Conservation (phyloP, 2,888 invertebrate genomes). For the Drosophila mayaguana region DNA sequence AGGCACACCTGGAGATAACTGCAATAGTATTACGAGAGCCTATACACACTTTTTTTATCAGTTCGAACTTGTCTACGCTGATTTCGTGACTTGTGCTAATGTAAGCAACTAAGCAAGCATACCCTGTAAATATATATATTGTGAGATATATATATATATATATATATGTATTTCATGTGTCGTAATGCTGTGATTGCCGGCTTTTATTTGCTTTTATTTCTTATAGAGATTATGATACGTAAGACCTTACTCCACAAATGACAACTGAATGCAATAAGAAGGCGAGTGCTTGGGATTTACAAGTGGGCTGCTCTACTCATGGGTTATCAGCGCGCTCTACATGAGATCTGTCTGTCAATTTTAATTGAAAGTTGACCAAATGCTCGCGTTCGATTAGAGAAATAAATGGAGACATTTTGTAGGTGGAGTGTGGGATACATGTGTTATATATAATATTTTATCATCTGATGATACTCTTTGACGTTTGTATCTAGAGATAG, state of each 20-base stretch:
- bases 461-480: no score
- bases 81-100: slow-evolving; percentile 43
- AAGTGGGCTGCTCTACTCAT: slow-evolving; percentile 20
- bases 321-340: not conserved
- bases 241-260: slow-evolving; percentile 44
- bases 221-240: slow-evolving; percentile 46
- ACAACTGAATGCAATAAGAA: not conserved
- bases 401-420: slow-evolving; percentile 6
- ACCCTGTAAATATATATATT: not conserved
- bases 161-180: slow-evolving; percentile 5
- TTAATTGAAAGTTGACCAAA: not conserved
- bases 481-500: not conserved
- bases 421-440: not conserved
- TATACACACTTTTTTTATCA: slow-evolving; percentile 43
- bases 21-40: slow-evolving; percentile 51
- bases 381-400: not conserved
- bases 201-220: slow-evolving; percentile 41
- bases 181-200: slow-evolving; percentile 31
- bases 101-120: slow-evolving; percentile 33
- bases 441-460: not conserved
- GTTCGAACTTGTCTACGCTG: slow-evolving; percentile 28
- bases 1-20: slow-evolving; percentile 66
- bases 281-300: slow-evolving; percentile 5
- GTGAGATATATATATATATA: not conserved
- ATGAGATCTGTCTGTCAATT: slow-evolving; percentile 3